A percentile compares a stretch with the other conserved stretches of the same genome.
Conservation (phyloP, 2,888 invertebrate genomes). For the Seladonia tumulorum region DNA sequence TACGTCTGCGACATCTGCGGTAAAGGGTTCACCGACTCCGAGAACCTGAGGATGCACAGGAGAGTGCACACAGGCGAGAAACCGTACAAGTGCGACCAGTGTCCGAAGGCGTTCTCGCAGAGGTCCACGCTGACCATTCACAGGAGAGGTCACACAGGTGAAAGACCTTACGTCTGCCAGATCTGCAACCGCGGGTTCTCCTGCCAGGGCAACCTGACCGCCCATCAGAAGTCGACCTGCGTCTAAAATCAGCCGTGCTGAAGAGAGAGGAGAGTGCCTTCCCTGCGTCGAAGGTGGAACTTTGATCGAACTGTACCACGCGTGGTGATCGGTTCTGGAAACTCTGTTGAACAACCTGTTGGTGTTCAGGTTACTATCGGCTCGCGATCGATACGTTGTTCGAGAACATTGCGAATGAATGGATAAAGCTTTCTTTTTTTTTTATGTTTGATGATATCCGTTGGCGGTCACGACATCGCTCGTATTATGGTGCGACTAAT, state of each 20-base stretch:
- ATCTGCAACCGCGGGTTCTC: conserved; percentile 84
- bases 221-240: conserved; percentile 83
- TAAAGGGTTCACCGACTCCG: conserved; percentile 84
- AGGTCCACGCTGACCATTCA: conserved; percentile 85
- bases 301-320: background rate
- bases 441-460: conserved; percentile 3
- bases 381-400: background rate
- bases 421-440: conserved; percentile 18
- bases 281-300: conserved; percentile 37
- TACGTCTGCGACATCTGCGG: conserved; percentile 85
- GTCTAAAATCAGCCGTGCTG: conserved; percentile 70
- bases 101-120: conserved; percentile 85
- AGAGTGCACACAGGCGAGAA: conserved; percentile 85
- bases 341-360: no score
- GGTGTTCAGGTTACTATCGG: background rate
- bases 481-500: conserved; percentile 25
- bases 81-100: conserved; percentile 85
- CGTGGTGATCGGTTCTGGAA: background rate
- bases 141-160: conserved; percentile 84
- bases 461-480: conserved; percentile 1
- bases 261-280: conserved; percentile 37
- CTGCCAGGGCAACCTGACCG: conserved; percentile 84
- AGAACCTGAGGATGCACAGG: conserved; percentile 84
- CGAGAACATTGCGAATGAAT: background rate
- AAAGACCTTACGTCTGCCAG: conserved; percentile 84